Conservation (phyloP, 2,797 vertebrate species). For the Eulemur coronatus region DNA sequence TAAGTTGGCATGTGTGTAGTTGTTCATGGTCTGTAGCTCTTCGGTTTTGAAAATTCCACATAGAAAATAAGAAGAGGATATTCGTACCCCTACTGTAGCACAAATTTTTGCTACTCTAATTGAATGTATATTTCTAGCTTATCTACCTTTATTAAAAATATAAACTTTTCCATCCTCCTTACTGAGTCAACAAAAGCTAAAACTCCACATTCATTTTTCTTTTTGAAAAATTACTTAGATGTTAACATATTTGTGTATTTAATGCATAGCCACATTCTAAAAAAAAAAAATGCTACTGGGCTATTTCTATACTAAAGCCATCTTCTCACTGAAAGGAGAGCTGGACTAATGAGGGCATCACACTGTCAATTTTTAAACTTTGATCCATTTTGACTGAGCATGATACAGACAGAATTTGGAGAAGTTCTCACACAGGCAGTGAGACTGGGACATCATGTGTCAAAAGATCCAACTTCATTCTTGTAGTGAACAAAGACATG, state of each 20-base stretch:
- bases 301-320: background rate
- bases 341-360: conserved; percentile 28
- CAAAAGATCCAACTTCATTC: conserved; percentile 34
- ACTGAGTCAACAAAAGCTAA: conserved; percentile 48
- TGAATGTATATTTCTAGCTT: conserved; percentile 41
- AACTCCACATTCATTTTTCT: conserved; percentile 38
- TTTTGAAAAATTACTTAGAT: conserved; percentile 50
- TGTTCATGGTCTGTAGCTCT: background rate
- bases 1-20: background rate
- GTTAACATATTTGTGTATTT: conserved; percentile 59
- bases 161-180: background rate
- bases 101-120: conserved; percentile 28
- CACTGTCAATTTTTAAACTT: conserved; percentile 53
- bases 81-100: background rate
- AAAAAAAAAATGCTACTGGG: background rate
- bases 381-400: conserved; percentile 21
- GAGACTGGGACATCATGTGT: background rate
- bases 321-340: background rate
- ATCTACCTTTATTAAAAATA: conserved; percentile 42
- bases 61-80: background rate
- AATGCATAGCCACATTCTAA: conserved; percentile 33
- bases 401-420: conserved; percentile 18
- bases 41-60: conserved; percentile 9
- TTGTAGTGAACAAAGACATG: background rate
- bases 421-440: background rate